Conservation (phyloP, 2,797 vertebrate species). For the Peromyscus nudipes region DNA sequence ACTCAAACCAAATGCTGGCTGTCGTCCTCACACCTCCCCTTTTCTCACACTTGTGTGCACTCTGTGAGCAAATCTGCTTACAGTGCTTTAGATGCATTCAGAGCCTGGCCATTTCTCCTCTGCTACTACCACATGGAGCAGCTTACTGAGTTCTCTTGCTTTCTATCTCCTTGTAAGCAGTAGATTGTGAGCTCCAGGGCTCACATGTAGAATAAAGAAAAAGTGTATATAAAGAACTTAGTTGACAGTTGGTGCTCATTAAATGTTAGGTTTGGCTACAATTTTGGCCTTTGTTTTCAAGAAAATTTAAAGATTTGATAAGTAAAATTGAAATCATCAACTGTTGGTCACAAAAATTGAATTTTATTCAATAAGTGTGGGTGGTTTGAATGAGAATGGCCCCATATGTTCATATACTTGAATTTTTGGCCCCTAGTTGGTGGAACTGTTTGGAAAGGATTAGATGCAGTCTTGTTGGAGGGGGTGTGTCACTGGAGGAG, state of each 20-base stretch:
- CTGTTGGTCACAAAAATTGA: constrained; percentile 50
- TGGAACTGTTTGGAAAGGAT: not conserved
- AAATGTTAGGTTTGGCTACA: not conserved
- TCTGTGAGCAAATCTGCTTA: constrained; percentile 24
- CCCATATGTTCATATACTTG: not conserved
- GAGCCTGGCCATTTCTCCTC: not conserved
- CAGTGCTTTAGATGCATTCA: not conserved
- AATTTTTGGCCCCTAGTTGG: not conserved
- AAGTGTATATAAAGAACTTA: constrained; percentile 7
- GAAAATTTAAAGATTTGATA: not conserved
- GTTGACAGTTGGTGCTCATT: not conserved
- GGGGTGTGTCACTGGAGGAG: not conserved
- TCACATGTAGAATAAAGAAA: constrained; percentile 1
- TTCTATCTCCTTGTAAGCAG: not conserved
- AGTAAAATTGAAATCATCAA: constrained; percentile 37
- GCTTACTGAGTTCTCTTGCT: not conserved
- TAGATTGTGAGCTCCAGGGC: not conserved
- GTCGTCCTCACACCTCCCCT: constrained; percentile 1
- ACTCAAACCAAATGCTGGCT: not conserved
- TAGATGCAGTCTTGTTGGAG: not conserved
- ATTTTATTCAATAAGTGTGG: not conserved
- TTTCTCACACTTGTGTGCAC: not conserved
- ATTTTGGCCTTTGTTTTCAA: constrained; percentile 42
- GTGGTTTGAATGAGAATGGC: not conserved
- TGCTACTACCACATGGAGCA: not conserved